phyloP scores from a whole-genome alignment of 2,797 vertebrate genomes.

The Catharus ustulatus region DNA sequence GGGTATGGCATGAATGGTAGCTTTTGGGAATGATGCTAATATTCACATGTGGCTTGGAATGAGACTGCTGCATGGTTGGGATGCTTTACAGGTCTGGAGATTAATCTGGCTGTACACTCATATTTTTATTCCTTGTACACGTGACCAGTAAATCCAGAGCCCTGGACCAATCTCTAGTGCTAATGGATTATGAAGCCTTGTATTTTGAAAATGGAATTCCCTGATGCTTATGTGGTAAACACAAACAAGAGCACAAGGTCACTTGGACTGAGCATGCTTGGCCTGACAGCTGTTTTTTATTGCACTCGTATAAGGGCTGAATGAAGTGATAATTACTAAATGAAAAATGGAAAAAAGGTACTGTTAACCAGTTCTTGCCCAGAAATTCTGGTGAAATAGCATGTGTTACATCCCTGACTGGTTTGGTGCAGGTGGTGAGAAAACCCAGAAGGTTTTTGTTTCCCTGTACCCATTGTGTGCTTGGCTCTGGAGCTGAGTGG shows the following conservation, averaged over 20 bases:
- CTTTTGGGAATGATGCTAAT: not conserved
- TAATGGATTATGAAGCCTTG: conserved; percentile 82
- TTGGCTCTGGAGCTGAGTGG: not conserved
- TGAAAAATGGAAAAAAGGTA: not conserved
- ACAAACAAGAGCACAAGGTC: conserved; percentile 66
- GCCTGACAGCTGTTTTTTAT: conserved; percentile 32
- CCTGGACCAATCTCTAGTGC: conserved; percentile 74
- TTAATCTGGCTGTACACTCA: conserved; percentile 50
- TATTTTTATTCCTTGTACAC: conserved; percentile 69
- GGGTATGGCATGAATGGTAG: not conserved
- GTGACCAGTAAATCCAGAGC: conserved; percentile 81
- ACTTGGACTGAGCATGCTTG: conserved; percentile 22
- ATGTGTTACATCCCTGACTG: not conserved
- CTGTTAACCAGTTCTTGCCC: not conserved
- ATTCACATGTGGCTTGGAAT: conserved; percentile 31
- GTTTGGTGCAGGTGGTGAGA: not conserved
- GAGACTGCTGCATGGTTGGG: not conserved
- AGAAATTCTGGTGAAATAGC: not conserved
- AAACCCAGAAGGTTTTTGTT: not conserved
- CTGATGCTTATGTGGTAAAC: conserved; percentile 77
- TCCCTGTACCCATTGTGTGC: accelerated
- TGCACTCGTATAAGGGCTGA: not conserved
- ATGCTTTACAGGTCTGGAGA: conserved; percentile 34
- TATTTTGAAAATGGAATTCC: conserved; percentile 71
- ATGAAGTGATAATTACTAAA: conserved; percentile 35